Conservation (phyloP, 1,140 invertebrate species). For the Neodiprion virginianus region DNA sequence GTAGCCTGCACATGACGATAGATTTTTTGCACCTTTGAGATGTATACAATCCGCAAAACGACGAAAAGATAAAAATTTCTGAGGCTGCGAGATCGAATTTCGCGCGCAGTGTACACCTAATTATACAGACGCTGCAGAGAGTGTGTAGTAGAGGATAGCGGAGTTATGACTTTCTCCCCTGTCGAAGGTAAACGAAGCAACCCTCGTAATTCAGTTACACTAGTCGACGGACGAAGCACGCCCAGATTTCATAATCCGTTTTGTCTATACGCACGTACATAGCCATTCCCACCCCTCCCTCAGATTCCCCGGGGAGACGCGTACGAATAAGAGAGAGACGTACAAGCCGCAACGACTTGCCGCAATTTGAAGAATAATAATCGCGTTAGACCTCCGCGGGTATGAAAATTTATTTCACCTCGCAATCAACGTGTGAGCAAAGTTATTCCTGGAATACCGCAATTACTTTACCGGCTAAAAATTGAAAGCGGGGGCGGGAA, state of each 20-base stretch:
- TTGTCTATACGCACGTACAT: not conserved
- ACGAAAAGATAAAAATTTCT: not conserved
- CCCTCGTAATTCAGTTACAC: not conserved
- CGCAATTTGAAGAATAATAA: not conserved
- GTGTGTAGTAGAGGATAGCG: not conserved
- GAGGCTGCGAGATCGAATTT: not conserved
- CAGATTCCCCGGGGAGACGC: no score
- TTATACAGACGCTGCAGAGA: not conserved
- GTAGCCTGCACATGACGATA: not conserved
- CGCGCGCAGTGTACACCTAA: not conserved
- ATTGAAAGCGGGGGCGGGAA: no score
- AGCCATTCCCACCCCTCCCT: no score
- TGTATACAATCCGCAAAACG: not conserved
- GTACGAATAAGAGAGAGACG: not conserved
- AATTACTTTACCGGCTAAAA: no score
- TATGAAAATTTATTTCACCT: no score
- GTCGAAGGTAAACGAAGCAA: not conserved
- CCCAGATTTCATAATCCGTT: slow-evolving; percentile 7
- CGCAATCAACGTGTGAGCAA: no score
- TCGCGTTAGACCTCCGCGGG: no score
- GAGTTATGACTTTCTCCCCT: not conserved
- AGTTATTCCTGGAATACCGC: no score
- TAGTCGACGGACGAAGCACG: slow-evolving; percentile 1
- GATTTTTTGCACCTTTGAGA: not conserved
- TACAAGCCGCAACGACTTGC: not conserved